Conservation (phyloP, 2,797 vertebrate genomes). For the Sardinella longiceps region DNA sequence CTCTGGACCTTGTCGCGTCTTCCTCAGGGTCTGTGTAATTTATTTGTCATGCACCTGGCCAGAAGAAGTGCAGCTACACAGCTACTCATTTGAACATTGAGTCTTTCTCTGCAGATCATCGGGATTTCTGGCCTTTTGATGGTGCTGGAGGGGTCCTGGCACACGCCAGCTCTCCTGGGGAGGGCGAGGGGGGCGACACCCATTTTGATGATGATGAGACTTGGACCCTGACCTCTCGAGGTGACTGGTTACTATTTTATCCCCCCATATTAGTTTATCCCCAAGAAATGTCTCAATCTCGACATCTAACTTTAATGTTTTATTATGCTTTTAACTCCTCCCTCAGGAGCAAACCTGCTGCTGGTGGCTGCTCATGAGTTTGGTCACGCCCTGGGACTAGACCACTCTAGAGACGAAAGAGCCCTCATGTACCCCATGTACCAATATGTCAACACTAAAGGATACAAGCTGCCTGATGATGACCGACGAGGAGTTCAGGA, state of each 20-base stretch:
- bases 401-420: conserved; percentile 80
- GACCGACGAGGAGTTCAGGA: conserved; percentile 84
- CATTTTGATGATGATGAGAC: conserved; percentile 89
- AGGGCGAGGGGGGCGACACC: conserved; percentile 77
- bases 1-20: too few species aligned
- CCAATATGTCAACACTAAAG: conserved; percentile 75
- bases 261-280: too few species aligned
- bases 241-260: conserved; percentile 64
- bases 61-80: too few species aligned
- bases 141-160: conserved; percentile 75
- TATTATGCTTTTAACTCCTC: too few species aligned
- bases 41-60: too few species aligned
- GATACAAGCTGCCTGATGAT: conserved; percentile 80
- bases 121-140: conserved; percentile 82
- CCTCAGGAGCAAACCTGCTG: conserved; percentile 83
- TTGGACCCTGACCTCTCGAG: conserved; percentile 75
- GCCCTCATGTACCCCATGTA: conserved; percentile 93
- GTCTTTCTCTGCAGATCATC: conserved; percentile 77
- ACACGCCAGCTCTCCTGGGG: conserved; percentile 80
- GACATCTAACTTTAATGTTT: too few species aligned
- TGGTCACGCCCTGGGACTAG: conserved; percentile 86
- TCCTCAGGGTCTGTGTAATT: too few species aligned
- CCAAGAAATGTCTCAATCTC: too few species aligned
- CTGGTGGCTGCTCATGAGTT: conserved; percentile 93
- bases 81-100: too few species aligned